These are phyloP conservation scores for Nothoprocta perdicaria DNA, from an alignment of 2,113 vertebrate species.

Conservation along the genomic window DNA sequence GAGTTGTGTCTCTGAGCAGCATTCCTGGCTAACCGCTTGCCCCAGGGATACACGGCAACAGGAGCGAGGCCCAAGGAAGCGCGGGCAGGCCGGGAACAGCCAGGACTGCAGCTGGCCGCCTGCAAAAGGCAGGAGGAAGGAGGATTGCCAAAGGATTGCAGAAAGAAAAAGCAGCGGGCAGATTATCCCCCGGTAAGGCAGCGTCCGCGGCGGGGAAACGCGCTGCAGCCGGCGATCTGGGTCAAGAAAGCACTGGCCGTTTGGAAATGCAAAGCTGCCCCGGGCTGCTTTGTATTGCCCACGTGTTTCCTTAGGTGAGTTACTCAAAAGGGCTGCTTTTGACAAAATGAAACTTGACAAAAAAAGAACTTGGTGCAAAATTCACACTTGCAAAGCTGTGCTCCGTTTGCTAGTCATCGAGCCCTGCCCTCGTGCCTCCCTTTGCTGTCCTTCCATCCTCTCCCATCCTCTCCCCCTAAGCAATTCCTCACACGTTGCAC, in stretches of 20 bases:
- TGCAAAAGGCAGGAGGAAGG: too few species aligned
- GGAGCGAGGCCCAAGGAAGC: neutral
- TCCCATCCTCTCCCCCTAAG: neutral
- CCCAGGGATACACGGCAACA: neutral
- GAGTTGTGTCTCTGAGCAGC: neutral
- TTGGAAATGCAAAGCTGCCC: neutral
- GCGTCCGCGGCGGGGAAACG: neutral
- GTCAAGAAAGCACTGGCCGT: rapidly evolving
- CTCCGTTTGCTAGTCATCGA: neutral
- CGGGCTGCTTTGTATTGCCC: neutral
- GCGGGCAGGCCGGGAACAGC: neutral
- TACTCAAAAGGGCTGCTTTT: slow-evolving; percentile 2
- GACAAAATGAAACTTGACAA: neutral
- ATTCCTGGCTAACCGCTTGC: slow-evolving; percentile 25
- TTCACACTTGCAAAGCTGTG: neutral
- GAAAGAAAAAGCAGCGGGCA: neutral
- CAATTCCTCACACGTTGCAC: neutral
- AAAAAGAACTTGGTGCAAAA: neutral
- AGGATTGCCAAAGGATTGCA: too few species aligned
- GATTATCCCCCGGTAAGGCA: neutral
- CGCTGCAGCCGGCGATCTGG: too few species aligned
- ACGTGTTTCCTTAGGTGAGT: slow-evolving; percentile 19
- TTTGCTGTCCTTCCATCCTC: neutral
- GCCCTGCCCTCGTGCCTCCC: neutral
- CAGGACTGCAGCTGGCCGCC: neutral